These are phyloP conservation scores for Phylloscopus trochiloides DNA, from an alignment of 2,113 vertebrate genomes.

Conservation along the genomic window DNA sequence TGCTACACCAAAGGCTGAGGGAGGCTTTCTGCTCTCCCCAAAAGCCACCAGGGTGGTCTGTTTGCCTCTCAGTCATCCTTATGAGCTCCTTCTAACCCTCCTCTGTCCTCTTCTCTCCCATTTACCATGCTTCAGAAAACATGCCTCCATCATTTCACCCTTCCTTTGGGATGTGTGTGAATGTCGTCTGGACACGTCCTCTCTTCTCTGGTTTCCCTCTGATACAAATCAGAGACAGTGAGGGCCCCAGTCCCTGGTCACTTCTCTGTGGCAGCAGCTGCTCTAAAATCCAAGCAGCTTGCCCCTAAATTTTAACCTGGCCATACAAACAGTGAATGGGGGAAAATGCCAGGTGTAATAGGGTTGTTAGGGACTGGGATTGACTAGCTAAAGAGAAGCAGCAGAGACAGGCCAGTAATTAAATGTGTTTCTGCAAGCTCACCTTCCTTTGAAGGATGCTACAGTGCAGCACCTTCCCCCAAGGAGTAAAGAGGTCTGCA, in stretches of 20 bases:
- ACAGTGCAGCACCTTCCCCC: background rate
- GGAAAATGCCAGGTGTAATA: background rate
- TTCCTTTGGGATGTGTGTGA: background rate
- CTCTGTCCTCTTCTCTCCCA: background rate
- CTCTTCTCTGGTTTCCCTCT: background rate
- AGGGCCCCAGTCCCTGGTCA: background rate
- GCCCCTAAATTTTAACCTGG: background rate
- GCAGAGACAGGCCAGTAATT: background rate
- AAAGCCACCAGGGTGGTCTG: background rate
- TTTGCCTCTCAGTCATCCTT: background rate
- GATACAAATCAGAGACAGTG: background rate
- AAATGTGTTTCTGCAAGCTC: background rate
- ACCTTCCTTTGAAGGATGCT: background rate
- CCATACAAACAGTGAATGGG: background rate
- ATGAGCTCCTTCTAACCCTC: background rate
- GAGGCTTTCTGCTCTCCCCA: background rate
- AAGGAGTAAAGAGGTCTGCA: background rate
- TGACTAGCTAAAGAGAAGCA: background rate
- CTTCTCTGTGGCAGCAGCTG: background rate
- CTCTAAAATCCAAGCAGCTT: background rate
- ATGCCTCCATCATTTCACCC: background rate
- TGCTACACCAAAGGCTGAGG: background rate
- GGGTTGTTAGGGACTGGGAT: background rate
- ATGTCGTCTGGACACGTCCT: background rate
- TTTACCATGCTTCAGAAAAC: background rate